Evolutionary conservation across 2,797 vertebrate genomes (phyloP), one percentile per base, ranked within the genome.

Genomic region (Triplophysa bombifrons): DNA sequence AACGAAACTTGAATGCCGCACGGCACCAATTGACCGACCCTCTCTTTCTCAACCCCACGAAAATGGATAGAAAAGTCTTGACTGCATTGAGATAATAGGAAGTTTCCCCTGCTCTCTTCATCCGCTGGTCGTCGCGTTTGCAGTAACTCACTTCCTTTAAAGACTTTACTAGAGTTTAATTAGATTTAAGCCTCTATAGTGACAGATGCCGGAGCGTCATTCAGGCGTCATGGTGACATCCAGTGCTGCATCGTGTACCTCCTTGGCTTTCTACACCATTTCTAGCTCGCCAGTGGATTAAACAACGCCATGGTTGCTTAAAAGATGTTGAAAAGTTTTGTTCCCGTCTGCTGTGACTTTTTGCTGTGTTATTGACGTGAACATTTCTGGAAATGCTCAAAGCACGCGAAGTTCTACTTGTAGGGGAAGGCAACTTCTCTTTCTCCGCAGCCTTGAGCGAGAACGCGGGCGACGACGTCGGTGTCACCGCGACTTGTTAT

Each of bases 361-460:
- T 34, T 19, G 44, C 16, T 12, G 4, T 5, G 4, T 55, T 5
- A 3, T 55, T 44, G 34, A 58, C 41, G 11, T 8, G n/a, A 63
- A 8, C 25, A 46, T 41, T 27, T 2, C 2, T 34, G 38, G 48
- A 68, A 34, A 86, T 85, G 84, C 78, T 80, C 16, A 63, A 30
- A 6, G 60, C 0, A 3, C 86, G 86, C 68, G 88, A 92, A 25
- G 81, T 96, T 71, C 89, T 98, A 55, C 88, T 98, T 84, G 93
- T 98, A 27, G 98, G 97, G 67, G 98, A 98, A 81, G 97, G 98
- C n/a, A 98, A 98, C 87, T 98, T 98, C 86, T 98, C 98, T 0
- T 98, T 96, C 84, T 93, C 97, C 0, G 94, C 93, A 0, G 86
- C 91, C 6, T 76, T 96, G 11, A 90, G 93, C 66, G 88, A 89